Conservation (phyloP, 2,888 invertebrate genomes). For the Pseudococcus viburni region DNA sequence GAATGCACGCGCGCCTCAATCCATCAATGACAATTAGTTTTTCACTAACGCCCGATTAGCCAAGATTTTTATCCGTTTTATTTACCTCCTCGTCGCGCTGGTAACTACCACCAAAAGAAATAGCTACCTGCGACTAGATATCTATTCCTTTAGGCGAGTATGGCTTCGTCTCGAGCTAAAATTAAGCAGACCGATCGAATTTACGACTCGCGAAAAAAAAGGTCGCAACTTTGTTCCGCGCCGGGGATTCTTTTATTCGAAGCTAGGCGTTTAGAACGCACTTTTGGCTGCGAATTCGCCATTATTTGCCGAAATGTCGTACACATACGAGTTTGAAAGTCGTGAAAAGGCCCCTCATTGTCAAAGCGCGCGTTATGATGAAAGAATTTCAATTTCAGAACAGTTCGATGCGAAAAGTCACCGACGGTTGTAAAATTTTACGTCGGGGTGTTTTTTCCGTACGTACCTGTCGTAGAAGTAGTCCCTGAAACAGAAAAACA, state of each 20-base stretch:
- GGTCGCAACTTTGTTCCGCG: neutral
- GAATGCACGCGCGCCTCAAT: constrained; percentile 57
- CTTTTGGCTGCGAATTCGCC: neutral
- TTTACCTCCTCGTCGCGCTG: neutral
- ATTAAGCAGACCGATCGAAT: neutral
- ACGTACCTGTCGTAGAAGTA: constrained; percentile 80
- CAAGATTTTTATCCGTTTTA: constrained; percentile 53
- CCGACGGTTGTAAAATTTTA: neutral
- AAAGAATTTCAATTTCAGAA: neutral
- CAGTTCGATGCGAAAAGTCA: constrained; percentile 21
- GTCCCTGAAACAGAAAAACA: constrained; percentile 76
- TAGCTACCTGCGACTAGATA: neutral
- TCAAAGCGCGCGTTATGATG: neutral
- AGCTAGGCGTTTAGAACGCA: neutral
- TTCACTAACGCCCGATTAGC: constrained; percentile 60
- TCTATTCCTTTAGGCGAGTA: neutral
- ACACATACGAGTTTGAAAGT: neutral
- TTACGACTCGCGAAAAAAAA: neutral
- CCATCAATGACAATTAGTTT: constrained; percentile 67
- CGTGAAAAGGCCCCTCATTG: neutral
- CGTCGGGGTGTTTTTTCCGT: neutral
- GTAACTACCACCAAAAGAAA: neutral
- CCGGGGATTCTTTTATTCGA: constrained; percentile 15
- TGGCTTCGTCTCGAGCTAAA: neutral
- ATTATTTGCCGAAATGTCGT: constrained; percentile 21